Evolutionary conservation across 2,797 vertebrate species (phyloP).

Genomic region (Karalla daura): DNA sequence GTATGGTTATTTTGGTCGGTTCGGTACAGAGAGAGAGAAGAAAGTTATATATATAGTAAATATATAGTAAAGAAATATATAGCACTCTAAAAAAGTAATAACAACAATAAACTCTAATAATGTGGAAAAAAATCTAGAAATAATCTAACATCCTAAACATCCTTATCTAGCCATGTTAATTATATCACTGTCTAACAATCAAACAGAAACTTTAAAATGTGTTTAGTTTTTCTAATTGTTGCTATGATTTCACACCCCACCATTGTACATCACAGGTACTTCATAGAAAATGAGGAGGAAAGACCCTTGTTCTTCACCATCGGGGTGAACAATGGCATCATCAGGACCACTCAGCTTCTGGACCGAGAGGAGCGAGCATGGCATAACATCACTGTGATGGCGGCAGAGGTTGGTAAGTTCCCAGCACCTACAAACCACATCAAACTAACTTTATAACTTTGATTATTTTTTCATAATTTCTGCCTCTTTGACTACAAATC

Average conservation of each 20-base stretch:
- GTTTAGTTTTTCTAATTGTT: neutral
- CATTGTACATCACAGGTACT: conserved; percentile 83
- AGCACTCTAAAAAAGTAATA: too few species aligned
- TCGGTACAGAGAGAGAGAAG: too few species aligned
- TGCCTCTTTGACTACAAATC: neutral
- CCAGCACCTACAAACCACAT: conserved; percentile 1
- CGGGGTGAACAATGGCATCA: conserved; percentile 87
- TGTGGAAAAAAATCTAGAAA: too few species aligned
- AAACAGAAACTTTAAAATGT: neutral
- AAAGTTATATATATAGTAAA: too few species aligned
- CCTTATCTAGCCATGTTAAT: too few species aligned
- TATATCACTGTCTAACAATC: neutral
- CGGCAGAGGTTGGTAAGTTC: conserved; percentile 90
- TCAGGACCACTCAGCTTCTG: conserved; percentile 87
- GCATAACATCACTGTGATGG: conserved; percentile 93
- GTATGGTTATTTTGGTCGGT: too few species aligned
- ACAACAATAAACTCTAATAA: too few species aligned
- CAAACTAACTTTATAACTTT: neutral
- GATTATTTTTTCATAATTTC: too few species aligned
- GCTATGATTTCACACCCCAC: neutral
- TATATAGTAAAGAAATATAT: too few species aligned
- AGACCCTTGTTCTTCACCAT: conserved; percentile 88
- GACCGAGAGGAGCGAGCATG: conserved; percentile 90
- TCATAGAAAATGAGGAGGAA: conserved; percentile 84
- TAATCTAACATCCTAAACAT: too few species aligned